These are phyloP conservation scores for Agonopterix alstromeriana DNA, from an alignment of 2,888 invertebrate genomes.

Conservation along the genomic window DNA sequence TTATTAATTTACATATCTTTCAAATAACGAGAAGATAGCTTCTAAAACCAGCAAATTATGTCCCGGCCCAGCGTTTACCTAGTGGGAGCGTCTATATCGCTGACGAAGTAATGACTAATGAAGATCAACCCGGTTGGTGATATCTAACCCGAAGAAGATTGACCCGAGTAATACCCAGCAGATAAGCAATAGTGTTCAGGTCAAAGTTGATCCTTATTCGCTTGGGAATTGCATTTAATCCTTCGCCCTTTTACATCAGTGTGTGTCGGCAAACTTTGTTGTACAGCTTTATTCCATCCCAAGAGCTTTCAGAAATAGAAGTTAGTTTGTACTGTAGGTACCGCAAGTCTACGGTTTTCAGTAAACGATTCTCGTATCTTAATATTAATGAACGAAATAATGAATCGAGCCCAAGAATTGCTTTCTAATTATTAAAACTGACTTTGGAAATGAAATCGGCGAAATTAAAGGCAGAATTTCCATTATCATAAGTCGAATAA, in stretches of 20 bases:
- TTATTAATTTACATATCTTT: too few species aligned
- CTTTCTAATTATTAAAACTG: slow-evolving; percentile 38
- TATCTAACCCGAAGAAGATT: too few species aligned
- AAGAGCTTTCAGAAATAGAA: slow-evolving; percentile 35
- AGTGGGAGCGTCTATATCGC: too few species aligned
- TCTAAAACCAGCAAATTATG: too few species aligned
- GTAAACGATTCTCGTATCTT: slow-evolving; percentile 42
- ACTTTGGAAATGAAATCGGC: slow-evolving; percentile 31
- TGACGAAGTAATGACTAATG: too few species aligned
- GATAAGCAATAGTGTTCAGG: too few species aligned
- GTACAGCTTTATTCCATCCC: slow-evolving; percentile 27
- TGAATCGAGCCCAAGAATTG: slow-evolving; percentile 40
- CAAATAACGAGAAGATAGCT: too few species aligned
- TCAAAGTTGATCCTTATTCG: too few species aligned
- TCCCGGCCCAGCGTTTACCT: too few species aligned
- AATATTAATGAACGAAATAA: slow-evolving; percentile 26
- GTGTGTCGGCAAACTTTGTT: slow-evolving; percentile 19
- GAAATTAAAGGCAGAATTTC: slow-evolving; percentile 42
- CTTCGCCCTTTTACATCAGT: slow-evolving; percentile 7
- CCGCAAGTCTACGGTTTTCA: slow-evolving; percentile 30
- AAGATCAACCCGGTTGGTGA: too few species aligned
- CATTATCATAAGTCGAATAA: slow-evolving; percentile 38
- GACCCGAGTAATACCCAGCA: too few species aligned
- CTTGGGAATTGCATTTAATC: background rate
- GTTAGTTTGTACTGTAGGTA: slow-evolving; percentile 23